Evolutionary conservation across 2,797 vertebrate species (phyloP).

Genomic region (Alexandromys oeconomus): DNA sequence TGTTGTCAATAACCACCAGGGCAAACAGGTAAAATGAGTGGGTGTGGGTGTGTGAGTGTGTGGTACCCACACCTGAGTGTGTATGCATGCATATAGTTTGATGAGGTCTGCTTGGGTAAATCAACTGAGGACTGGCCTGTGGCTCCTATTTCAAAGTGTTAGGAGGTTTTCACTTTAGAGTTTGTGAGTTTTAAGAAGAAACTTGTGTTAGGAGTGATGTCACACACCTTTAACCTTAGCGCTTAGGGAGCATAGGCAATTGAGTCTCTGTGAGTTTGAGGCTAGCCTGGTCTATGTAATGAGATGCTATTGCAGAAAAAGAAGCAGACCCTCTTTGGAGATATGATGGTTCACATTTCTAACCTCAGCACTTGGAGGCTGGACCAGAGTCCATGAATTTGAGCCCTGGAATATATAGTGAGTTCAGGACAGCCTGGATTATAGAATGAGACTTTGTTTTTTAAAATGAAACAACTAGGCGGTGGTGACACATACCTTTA

Average conservation of each 20-base stretch:
- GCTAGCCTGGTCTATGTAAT: background rate
- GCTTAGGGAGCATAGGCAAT: background rate
- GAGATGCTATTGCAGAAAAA: background rate
- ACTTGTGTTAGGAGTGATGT: background rate
- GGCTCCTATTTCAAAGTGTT: background rate
- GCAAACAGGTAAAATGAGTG: conserved; percentile 87
- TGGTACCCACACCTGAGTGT: fast-evolving
- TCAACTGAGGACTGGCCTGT: background rate
- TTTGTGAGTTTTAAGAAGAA: conserved; percentile 40
- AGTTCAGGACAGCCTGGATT: background rate
- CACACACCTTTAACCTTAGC: background rate
- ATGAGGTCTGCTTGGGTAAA: background rate
- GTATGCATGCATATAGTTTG: background rate
- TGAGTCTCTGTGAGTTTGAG: background rate
- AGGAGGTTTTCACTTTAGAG: background rate
- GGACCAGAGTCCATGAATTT: background rate
- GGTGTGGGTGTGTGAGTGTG: background rate
- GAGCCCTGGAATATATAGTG: background rate
- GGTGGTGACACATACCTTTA: background rate
- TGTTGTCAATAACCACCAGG: conserved; percentile 90
- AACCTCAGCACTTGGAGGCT: background rate
- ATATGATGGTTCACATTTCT: background rate
- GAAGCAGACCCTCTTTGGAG: background rate
- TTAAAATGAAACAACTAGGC: background rate
- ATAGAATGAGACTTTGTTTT: background rate